Evolutionary conservation across 2,113 vertebrate genomes (phyloP).

Genomic region (Hiodon alosoides): DNA sequence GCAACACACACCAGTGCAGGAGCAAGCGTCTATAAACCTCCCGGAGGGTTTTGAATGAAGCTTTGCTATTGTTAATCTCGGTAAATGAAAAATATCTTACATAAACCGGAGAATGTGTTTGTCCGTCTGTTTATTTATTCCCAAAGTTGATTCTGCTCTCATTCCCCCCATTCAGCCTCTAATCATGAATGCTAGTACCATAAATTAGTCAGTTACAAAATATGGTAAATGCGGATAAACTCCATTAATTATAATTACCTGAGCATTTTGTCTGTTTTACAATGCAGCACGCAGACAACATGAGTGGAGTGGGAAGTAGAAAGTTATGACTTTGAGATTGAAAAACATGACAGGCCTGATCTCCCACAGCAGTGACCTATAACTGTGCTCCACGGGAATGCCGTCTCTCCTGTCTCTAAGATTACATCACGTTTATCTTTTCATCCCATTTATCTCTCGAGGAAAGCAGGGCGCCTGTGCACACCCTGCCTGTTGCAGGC

Average conservation of each 20-base stretch:
- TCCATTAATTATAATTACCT: too few relatives aligned
- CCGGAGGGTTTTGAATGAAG: not conserved
- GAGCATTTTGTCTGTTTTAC: too few relatives aligned
- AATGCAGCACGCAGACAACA: too few relatives aligned
- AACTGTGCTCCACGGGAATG: not conserved
- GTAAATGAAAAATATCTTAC: not conserved
- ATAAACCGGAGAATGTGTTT: not conserved
- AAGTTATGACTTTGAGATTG: not conserved
- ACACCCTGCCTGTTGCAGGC: not conserved
- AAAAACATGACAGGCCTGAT: not conserved
- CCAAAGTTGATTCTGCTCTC: too few relatives aligned
- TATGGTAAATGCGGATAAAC: too few relatives aligned
- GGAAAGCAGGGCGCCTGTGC: not conserved
- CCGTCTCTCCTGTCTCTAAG: constrained; percentile 8
- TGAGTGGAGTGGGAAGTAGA: not conserved
- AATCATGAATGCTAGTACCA: too few relatives aligned
- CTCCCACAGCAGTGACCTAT: not conserved
- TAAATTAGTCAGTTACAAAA: too few relatives aligned
- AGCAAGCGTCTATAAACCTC: not conserved
- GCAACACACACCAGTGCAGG: not conserved
- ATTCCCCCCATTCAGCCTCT: too few relatives aligned
- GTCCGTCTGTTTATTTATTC: not conserved
- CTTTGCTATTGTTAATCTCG: not conserved
- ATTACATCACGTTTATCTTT: not conserved
- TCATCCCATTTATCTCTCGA: not conserved